These are phyloP conservation scores for Neria commutata DNA, from an alignment of 2,888 invertebrate genomes.

Conservation along the genomic window DNA sequence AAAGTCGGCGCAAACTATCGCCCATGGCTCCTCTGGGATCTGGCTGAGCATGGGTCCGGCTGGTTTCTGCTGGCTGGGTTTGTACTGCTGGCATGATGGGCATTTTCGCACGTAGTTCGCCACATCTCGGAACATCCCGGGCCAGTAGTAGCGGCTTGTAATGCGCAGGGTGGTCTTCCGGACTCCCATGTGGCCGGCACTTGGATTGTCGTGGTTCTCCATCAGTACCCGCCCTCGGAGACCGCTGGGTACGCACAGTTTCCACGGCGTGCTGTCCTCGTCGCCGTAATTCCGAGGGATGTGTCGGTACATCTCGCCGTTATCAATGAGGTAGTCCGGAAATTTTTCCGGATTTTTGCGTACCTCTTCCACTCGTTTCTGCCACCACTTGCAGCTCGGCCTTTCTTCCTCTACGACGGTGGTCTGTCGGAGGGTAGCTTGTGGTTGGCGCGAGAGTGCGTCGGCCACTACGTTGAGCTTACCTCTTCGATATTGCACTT, in stretches of 20 bases:
- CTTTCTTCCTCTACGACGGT: not conserved
- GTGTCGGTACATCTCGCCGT: conserved; percentile 8
- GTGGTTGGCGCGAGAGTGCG: not conserved
- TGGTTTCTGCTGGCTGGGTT: not conserved
- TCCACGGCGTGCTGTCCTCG: not conserved
- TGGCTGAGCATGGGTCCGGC: not conserved
- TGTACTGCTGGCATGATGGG: not conserved
- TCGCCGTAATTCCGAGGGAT: not conserved
- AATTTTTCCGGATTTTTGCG: not conserved
- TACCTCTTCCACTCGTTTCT: not conserved
- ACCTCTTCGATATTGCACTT: not conserved
- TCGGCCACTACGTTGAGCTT: conserved; percentile 8
- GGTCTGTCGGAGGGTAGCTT: not conserved
- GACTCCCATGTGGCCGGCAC: too few relatives aligned
- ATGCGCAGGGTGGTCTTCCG: conserved; percentile 3
- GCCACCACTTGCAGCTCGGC: not conserved
- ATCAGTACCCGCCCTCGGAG: not conserved
- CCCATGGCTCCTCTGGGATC: not conserved
- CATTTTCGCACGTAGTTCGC: not conserved
- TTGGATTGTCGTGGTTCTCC: not conserved
- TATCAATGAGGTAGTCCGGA: not conserved
- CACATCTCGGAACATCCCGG: conserved; percentile 8
- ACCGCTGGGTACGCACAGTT: not conserved
- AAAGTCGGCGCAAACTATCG: conserved; percentile 11
- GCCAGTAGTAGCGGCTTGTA: conserved; percentile 8